These are phyloP conservation scores for Crossaster papposus DNA, from an alignment of 53 echinoderm and acorn worm genomes.

Conservation along the genomic window DNA sequence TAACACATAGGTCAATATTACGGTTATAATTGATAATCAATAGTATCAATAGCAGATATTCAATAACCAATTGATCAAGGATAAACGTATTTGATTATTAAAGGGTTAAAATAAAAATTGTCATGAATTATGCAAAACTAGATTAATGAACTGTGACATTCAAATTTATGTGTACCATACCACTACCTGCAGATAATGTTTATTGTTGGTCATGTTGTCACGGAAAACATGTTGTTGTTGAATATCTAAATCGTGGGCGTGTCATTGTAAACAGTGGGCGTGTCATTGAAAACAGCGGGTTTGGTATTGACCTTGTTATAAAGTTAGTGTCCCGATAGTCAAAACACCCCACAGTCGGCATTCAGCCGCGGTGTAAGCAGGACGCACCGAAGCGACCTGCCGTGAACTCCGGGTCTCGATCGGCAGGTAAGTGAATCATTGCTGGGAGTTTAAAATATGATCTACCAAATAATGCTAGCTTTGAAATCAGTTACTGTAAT, in stretches of 20 bases:
- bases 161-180: background rate
- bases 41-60: background rate
- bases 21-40: too few species aligned
- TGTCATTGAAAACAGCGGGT: background rate
- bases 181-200: background rate
- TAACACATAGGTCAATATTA: too few species aligned
- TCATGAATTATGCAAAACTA: background rate
- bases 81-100: background rate
- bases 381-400: background rate
- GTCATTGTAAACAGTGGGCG: background rate
- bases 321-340: background rate
- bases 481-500: background rate
- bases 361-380: background rate
- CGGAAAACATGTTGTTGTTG: background rate
- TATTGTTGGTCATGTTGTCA: background rate
- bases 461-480: background rate
- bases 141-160: background rate
- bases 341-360: background rate
- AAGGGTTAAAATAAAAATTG: background rate
- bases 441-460: background rate
- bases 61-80: background rate
- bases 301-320: background rate
- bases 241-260: background rate
- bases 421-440: background rate
- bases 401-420: background rate